These are phyloP conservation scores for Syngnathoides biaculeatus DNA, from an alignment of 2,113 vertebrate genomes.

Conservation along the genomic window DNA sequence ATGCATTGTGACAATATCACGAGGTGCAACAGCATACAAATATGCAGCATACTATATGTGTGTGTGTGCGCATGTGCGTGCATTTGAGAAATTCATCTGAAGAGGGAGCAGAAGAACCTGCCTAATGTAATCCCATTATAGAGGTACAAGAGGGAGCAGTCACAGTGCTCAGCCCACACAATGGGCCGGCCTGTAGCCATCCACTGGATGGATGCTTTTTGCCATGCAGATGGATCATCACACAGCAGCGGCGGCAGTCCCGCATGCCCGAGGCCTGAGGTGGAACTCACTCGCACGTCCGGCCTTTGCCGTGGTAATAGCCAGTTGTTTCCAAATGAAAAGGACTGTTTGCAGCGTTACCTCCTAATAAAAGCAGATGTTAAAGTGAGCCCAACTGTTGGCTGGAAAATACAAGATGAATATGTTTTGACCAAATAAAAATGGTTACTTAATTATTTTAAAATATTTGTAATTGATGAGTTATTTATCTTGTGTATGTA, in stretches of 20 bases:
- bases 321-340: conserved; percentile 60
- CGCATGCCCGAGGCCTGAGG: conserved; percentile 50
- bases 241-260: conserved; percentile 50
- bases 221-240: conserved; percentile 70
- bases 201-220: conserved; percentile 63
- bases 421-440: background rate
- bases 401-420: background rate
- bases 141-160: conserved; percentile 74
- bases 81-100: conserved; percentile 21
- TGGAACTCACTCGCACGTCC: conserved; percentile 49
- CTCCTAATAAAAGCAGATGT: conserved; percentile 24
- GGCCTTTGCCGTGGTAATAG: conserved; percentile 59
- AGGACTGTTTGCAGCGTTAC: conserved; percentile 27
- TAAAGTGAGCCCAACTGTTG: conserved; percentile 1
- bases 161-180: conserved; percentile 73
- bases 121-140: conserved; percentile 75
- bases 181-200: conserved; percentile 66
- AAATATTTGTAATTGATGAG: too few species aligned
- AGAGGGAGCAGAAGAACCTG: conserved; percentile 63
- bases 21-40: conserved; percentile 38
- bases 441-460: too few species aligned
- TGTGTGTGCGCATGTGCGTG: background rate
- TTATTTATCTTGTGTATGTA: background rate
- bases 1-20: conserved; percentile 49
- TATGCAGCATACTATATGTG: conserved; percentile 25